Conservation (phyloP, 2,888 invertebrate genomes). For the Heliconius hortense region DNA sequence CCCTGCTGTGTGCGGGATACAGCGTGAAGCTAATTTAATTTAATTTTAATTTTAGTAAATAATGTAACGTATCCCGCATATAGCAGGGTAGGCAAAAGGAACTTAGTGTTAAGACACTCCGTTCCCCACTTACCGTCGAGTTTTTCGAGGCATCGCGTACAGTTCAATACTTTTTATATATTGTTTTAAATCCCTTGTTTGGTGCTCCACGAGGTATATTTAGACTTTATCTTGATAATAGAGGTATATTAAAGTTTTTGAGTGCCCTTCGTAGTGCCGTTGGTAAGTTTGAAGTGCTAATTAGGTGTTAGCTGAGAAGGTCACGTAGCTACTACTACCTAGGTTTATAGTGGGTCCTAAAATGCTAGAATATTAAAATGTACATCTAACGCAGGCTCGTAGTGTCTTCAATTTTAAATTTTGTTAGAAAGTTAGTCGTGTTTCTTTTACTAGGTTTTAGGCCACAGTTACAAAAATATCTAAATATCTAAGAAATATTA, state of each 20-base stretch:
- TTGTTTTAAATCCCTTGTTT: neutral
- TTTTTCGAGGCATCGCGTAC: neutral
- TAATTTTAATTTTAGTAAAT: too few relatives aligned
- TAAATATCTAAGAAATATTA: too few relatives aligned
- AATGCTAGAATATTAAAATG: neutral
- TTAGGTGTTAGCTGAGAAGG: conserved; percentile 10
- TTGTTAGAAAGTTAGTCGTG: neutral
- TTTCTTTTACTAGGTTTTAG: neutral
- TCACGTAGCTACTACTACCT: neutral
- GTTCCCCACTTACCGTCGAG: too few relatives aligned
- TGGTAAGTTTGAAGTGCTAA: conserved; percentile 6
- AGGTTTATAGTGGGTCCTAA: neutral
- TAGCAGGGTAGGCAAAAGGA: too few relatives aligned
- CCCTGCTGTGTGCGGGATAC: too few relatives aligned
- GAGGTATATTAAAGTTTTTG: conserved; percentile 1
- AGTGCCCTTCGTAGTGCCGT: neutral
- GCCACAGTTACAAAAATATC: too few relatives aligned
- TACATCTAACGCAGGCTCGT: neutral
- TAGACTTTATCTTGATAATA: neutral
- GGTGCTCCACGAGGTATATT: neutral
- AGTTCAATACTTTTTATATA: neutral
- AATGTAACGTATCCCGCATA: too few relatives aligned
- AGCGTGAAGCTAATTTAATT: too few relatives aligned
- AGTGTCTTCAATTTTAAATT: neutral
- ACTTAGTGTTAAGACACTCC: too few relatives aligned